Base-by-base conservation (phyloP, 2,888 invertebrate species). In the Pheosia tremula region DNA sequence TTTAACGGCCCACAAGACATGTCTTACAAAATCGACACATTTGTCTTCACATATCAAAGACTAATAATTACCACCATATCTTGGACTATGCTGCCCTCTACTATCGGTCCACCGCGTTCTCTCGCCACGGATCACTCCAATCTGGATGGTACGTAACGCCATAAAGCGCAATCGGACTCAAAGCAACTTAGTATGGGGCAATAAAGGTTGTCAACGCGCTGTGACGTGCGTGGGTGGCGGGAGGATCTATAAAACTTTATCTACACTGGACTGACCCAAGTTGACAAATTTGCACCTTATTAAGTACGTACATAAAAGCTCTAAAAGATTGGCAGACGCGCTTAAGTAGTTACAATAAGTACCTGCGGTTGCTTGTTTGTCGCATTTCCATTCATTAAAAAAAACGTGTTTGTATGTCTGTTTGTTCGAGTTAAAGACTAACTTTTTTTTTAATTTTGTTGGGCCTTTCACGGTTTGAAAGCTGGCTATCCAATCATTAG, bases 121-220 rank as follows among this genome's bases (percentile, higher is more conserved):
- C 5, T 36, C 5, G 10, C 36, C 45, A 45, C 24, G 36, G 56
- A 24, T 45, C 56, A 56, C 10, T 56, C 56, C 4, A 45, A 56
- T n/a, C 50, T 53, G 43, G 56, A 60, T 66, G 66, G 62, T 62
- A 69, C 59, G 66, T 24, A 63, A 69, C 63, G 63, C 60, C 77
- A 69, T 81, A 81, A 82, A 80, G 78, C 71, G 69, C 64, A 62
- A 69, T 71, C 65, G 68, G 63, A 64, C 72, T 76, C 83, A 84
- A 82, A 84, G 82, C 83, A 83, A 83, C 83, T 77, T 77, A 80
- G 83, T 84, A 70, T 64, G 66, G 62, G 58, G 69, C 66, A 67
- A 73, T 78, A 77, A 78, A 71, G 62, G 72, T 72, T 76, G 75
- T 79, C 76, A 78, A 76, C 70, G 71, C 67, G 55, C 59, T 73